Conservation (phyloP, 2,797 vertebrate genomes). For the Argyrosomus regius region DNA sequence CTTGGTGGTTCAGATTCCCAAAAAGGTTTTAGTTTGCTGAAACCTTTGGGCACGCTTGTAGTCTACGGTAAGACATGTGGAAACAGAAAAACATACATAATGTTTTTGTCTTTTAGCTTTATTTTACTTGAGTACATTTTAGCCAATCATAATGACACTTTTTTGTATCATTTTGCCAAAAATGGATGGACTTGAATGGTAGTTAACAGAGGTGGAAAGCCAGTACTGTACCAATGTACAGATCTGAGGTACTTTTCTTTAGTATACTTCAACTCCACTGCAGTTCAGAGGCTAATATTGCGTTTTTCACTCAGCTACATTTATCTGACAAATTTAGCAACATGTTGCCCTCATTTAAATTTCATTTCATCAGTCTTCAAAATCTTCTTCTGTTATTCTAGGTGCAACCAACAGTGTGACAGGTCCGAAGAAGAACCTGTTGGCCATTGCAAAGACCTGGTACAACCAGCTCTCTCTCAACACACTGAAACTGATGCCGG, state of each 20-base stretch:
- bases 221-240: background rate
- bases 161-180: background rate
- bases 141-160: background rate
- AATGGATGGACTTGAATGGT: background rate
- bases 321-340: too few species aligned
- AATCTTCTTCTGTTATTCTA: conserved; percentile 49
- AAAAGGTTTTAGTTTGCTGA: conserved; percentile 91
- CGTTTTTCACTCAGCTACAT: too few species aligned
- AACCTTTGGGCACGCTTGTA: conserved; percentile 91
- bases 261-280: background rate
- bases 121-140: background rate
- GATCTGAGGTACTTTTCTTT: background rate
- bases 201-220: background rate
- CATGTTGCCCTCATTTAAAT: too few species aligned
- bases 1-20: conserved; percentile 91
- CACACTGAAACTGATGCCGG: conserved; percentile 88
- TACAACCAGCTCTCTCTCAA: conserved; percentile 94
- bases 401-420: conserved; percentile 91
- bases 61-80: conserved; percentile 87
- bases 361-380: too few species aligned
- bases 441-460: conserved; percentile 93
- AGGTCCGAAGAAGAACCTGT: conserved; percentile 91
- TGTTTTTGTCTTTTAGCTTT: background rate
- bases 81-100: background rate
- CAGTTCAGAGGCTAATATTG: too few species aligned